Base-by-base conservation (phyloP, 1,140 invertebrate genomes). In the Neodiprion fabricii region DNA sequence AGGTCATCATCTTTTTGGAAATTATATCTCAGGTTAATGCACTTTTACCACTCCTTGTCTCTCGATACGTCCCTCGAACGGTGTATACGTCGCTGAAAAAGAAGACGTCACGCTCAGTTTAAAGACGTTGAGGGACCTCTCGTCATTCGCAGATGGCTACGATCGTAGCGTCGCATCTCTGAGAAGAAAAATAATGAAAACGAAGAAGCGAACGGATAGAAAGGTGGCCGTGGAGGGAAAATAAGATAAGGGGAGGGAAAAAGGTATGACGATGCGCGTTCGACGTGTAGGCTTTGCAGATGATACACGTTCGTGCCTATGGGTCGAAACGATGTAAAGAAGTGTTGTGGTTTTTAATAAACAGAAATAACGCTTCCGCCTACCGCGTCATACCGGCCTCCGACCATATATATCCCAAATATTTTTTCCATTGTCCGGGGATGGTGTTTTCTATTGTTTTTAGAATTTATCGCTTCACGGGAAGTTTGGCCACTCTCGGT, bases 401-500 rank as follows among this genome's bases (percentile, higher is more conserved):
- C 28, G 5, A 40, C 28, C 2, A 40, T 40, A 40, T 40, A 40
- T 40, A 40, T 77, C 75, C 76, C 72, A 81, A 85, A 85, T 82
- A 86, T 86, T 85, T 87, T 83, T 87, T 85, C 85, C 85, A 87
- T 87, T 87, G 84, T 86, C 84, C 86, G 86, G 82, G 78, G 49
- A 67, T 72, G 74, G 83, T 85, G 85, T 86, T 86, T 86, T 81
- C 84, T 85, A 87, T 87, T 87, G 85, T 87, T 87, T 87, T 83
- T 82, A 77, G 79, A 85, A 87, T 87, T 87, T 87, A 87, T 86
- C 84, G 83, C 80, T 86, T 84, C 84, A 86, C 81, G 85, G 85
- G 77, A 85, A 87, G 83, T 87, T 87, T 85, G 82, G 82, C 77
- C 76, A 81, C 76, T 78, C 79, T 61, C 53, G 53, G 53, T 61